Evolutionary conservation across 2,888 invertebrate species (phyloP), one percentile per base, ranked within the genome.

Genomic region (Aspidapion aeneum): DNA sequence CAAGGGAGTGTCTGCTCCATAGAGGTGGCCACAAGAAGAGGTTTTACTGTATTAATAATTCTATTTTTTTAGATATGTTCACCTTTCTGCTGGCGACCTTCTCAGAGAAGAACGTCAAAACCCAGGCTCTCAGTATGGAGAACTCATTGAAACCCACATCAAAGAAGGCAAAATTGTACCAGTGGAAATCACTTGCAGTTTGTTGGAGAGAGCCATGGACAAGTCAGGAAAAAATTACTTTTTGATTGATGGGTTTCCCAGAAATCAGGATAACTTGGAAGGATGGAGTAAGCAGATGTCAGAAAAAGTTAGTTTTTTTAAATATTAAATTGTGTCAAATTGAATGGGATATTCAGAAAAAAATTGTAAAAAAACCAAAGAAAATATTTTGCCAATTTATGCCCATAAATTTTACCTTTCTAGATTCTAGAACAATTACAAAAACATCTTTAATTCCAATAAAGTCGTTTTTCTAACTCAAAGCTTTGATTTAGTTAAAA

Each of bases 181-280:
- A 1, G 99, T 99, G 0, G 96, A 95, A 81, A 96, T 99, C 69
- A 99, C 99, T 16, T 99, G 98, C 79, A 90, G 91, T 58, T 85
- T 99, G n/a, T 81, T 99, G 35, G 93, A 95, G 77, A 88, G 89
- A 73, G 96, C 94, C 18, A 89, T 89, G 85, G 80, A 87, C 74
- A 81, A 82, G 49, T 87, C 87, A 0, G 86, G 84, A 0, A 84
- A 86, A 57, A 80, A 85, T 56, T 89, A 90, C 63, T 99, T 98
- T 79, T 85, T 99, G 5, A 90, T 99, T 72, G 99, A 99, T 80
- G 99, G 99, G 1, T 99, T 99, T 79, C 99, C 99, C 16, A 86
- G 99, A 20, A 99, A 99, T 80, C 87, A 95, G 78, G 91, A 99
- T 78, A 99, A 99, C 78, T 81, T 98, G 66, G 90, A 95, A 58